Evolutionary conservation across 2,797 vertebrate species (phyloP).

Genomic region (Australoheros facetus): DNA sequence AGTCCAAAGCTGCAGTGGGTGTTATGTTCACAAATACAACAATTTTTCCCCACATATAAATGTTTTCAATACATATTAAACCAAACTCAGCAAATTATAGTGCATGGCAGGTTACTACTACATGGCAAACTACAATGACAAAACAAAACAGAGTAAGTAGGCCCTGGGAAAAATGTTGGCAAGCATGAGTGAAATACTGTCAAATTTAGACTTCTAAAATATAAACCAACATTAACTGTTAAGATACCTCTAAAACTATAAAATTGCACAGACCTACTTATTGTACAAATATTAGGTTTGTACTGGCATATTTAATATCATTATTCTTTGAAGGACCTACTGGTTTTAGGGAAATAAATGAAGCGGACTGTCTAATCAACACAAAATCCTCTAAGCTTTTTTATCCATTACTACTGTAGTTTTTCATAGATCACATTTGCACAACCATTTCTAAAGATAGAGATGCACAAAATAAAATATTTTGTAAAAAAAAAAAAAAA

Average conservation of each 20-base stretch:
- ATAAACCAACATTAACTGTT: slow-evolving; percentile 40
- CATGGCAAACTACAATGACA: slow-evolving; percentile 67
- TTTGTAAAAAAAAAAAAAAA: slow-evolving; percentile 9
- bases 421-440: slow-evolving; percentile 55
- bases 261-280: slow-evolving; percentile 51
- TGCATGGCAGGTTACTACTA: slow-evolving; percentile 54
- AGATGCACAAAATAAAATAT: slow-evolving; percentile 64
- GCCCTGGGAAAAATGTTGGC: slow-evolving; percentile 49
- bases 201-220: slow-evolving; percentile 45
- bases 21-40: slow-evolving; percentile 50
- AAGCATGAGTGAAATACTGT: slow-evolving; percentile 52
- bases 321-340: slow-evolving; percentile 27
- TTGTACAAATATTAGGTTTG: slow-evolving; percentile 52
- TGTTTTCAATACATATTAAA: slow-evolving; percentile 68
- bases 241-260: slow-evolving; percentile 48
- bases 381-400: slow-evolving; percentile 63
- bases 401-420: slow-evolving; percentile 59
- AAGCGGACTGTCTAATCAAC: slow-evolving; percentile 59
- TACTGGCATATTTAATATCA: slow-evolving; percentile 46
- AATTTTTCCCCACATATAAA: slow-evolving; percentile 42
- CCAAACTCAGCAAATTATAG: slow-evolving; percentile 66
- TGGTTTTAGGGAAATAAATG: slow-evolving; percentile 55
- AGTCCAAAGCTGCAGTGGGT: slow-evolving; percentile 69
- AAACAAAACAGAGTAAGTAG: slow-evolving; percentile 59
- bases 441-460: slow-evolving; percentile 59